A percentile compares a stretch with the other conserved stretches of the same genome.
Evolutionary conservation across 2,888 invertebrate genomes (phyloP).

Genomic region (Leptinotarsa tumamoca): DNA sequence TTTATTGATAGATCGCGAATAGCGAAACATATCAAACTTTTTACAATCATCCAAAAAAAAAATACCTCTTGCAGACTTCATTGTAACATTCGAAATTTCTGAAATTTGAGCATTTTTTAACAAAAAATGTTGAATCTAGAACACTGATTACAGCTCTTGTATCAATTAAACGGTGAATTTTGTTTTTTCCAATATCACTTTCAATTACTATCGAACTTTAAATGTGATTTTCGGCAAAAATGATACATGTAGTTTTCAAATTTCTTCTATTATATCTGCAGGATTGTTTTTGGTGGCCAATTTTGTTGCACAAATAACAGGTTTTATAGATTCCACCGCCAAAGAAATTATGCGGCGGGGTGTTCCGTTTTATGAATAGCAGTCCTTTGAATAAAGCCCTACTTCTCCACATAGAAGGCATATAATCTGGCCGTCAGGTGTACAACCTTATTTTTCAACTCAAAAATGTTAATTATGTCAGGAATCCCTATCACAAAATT

Average conservation of each 20-base stretch:
- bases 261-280: not conserved
- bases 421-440: not conserved
- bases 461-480: not conserved
- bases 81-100: not conserved
- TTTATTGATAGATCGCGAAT: not conserved
- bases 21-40: not conserved
- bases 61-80: constrained; percentile 6
- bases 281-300: too few relatives aligned
- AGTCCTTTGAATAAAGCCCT: not conserved
- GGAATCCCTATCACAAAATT: not conserved
- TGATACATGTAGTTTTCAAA: not conserved
- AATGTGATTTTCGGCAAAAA: constrained; percentile 2
- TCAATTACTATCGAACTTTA: not conserved
- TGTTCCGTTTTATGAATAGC: constrained; percentile 17
- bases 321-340: constrained; percentile 14
- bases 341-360: not conserved
- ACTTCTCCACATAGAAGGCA: constrained; percentile 3
- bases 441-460: not conserved
- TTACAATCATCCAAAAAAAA: constrained; percentile 14
- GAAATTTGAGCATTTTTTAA: not conserved
- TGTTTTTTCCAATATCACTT: not conserved
- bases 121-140: constrained; percentile 6
- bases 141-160: constrained; percentile 17
- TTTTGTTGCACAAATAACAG: too few relatives aligned
- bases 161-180: not conserved